Conservation (phyloP, 2,113 vertebrate species). For the Micromys minutus region DNA sequence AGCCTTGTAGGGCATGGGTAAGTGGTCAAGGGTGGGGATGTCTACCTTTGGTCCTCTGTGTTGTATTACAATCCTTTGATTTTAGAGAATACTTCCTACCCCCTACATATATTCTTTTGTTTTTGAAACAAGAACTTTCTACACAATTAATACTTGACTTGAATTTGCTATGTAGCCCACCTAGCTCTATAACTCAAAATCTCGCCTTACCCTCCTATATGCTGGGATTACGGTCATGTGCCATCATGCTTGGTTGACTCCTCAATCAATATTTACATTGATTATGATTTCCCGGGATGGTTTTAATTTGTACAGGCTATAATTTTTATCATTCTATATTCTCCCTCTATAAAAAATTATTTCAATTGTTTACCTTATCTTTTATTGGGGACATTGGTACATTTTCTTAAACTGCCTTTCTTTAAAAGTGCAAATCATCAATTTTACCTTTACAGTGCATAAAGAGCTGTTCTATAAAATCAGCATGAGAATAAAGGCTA, state of each 20-base stretch:
- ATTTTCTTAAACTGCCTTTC: not conserved
- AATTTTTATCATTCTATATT: not conserved
- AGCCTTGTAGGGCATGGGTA: not conserved
- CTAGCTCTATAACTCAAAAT: not conserved
- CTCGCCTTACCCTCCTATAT: not conserved
- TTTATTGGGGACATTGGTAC: not conserved
- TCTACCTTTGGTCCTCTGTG: not conserved
- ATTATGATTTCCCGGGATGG: not conserved
- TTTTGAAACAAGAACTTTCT: not conserved
- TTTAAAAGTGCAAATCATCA: not conserved
- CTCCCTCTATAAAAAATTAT: not conserved
- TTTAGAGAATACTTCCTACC: not conserved
- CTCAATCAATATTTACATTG: not conserved
- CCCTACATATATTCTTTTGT: not conserved
- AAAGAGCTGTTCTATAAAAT: not conserved
- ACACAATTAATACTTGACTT: not conserved
- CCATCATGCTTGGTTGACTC: not conserved
- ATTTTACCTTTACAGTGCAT: not conserved
- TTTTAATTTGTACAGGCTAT: not conserved
- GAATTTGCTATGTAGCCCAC: not conserved
- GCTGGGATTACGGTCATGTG: not conserved
- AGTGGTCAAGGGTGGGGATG: not conserved
- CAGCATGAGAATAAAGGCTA: not conserved
- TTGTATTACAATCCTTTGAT: not conserved
- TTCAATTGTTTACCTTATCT: constrained; percentile 1